These are phyloP conservation scores for Drosophila pegasa DNA, from an alignment of 2,888 invertebrate genomes.

Conservation along the genomic window DNA sequence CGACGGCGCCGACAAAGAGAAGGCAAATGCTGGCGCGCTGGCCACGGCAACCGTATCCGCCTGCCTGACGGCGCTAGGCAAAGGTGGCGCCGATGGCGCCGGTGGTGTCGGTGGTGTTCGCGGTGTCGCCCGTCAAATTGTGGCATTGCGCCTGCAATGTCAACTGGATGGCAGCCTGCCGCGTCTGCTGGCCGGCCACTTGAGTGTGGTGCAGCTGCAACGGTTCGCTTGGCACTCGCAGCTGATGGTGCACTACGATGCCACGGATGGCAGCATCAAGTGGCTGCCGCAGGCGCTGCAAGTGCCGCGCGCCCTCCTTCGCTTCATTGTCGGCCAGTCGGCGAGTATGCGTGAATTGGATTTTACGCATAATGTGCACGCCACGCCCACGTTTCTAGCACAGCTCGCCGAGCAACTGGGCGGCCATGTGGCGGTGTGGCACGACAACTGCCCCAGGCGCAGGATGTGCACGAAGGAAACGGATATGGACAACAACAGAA, in stretches of 20 bases:
- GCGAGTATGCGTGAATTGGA: conserved; percentile 65
- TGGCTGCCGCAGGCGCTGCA: conserved; percentile 69
- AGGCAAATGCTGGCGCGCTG: conserved; percentile 34
- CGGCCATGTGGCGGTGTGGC: conserved; percentile 38
- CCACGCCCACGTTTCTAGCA: conserved; percentile 63
- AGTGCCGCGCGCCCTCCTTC: conserved; percentile 49
- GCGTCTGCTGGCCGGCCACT: conserved; percentile 35
- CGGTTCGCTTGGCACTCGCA: conserved; percentile 66
- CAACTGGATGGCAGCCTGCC: conserved; percentile 62
- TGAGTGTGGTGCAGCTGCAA: conserved; percentile 47
- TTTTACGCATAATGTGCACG: conserved; percentile 68
- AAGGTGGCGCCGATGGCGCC: neutral
- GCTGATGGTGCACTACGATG: conserved; percentile 63
- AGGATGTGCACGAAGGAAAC: conserved; percentile 17
- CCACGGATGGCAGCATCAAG: conserved; percentile 61
- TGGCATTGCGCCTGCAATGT: conserved; percentile 67
- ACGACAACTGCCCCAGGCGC: conserved; percentile 53
- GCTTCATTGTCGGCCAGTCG: conserved; percentile 59
- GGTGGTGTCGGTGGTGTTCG: neutral
- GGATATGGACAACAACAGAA: conserved; percentile 16
- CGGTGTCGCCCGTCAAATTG: conserved; percentile 50
- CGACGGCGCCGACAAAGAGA: conserved; percentile 38
- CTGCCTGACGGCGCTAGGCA: conserved; percentile 47
- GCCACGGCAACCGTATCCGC: conserved; percentile 54
- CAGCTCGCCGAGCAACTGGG: conserved; percentile 46